These are phyloP conservation scores for Oreortyx pictus DNA, from an alignment of 2,797 vertebrate genomes.

Conservation along the genomic window DNA sequence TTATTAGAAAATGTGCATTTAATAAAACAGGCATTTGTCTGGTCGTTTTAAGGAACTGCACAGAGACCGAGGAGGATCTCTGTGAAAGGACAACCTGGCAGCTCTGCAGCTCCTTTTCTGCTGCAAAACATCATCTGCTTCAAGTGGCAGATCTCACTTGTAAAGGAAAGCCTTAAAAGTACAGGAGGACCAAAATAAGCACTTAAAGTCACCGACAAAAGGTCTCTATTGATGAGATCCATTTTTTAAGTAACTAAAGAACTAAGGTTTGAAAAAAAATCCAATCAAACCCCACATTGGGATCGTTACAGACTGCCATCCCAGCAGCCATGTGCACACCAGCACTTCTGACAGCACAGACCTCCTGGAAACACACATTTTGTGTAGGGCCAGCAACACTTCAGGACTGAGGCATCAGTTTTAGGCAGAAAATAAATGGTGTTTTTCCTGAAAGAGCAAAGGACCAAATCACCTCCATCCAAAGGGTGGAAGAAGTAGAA, in stretches of 20 bases:
- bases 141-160: neutral
- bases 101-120: neutral
- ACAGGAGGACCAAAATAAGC: neutral
- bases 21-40: neutral
- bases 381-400: neutral
- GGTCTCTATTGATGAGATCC: neutral
- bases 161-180: neutral
- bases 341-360: rapidly evolving
- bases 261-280: rapidly evolving
- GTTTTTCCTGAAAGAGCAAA: neutral
- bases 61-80: neutral
- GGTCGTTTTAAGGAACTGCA: neutral
- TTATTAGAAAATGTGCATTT: neutral
- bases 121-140: neutral
- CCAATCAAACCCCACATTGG: rapidly evolving
- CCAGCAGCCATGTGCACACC: rapidly evolving
- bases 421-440: neutral
- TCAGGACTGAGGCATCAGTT: neutral
- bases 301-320: neutral
- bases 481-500: neutral
- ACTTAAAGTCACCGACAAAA: neutral
- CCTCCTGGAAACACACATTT: rapidly evolving
- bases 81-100: neutral
- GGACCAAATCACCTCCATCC: neutral
- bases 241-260: neutral